These are phyloP conservation scores for Amphimedon queenslandica DNA, from an alignment of 37 sponge, comb jelly and placozoan genomes.

Conservation along the genomic window DNA sequence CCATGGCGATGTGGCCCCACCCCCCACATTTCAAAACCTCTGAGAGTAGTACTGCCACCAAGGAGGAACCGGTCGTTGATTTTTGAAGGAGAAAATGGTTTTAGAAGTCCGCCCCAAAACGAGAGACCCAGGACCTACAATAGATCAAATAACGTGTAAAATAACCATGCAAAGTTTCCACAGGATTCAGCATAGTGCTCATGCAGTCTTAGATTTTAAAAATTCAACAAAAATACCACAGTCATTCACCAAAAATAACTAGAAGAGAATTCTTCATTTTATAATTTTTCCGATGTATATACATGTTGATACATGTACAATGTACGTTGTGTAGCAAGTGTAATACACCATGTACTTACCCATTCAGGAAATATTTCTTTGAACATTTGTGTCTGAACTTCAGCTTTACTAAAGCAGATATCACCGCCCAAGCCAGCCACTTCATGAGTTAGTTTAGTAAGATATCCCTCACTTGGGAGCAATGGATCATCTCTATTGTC, in stretches of 20 bases:
- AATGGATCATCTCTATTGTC: conserved; percentile 39
- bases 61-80: conserved; percentile 74
- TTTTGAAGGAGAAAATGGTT: conserved; percentile 20
- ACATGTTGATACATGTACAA: neutral
- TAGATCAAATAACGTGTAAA: no score
- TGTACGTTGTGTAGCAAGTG: neutral
- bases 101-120: conserved; percentile 60
- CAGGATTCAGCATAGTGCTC: no score
- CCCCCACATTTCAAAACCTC: conserved; percentile 91
- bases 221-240: no score
- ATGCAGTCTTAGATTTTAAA: no score
- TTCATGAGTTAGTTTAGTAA: conserved; percentile 41
- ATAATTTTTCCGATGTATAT: no score
- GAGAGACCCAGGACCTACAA: conserved; percentile 35
- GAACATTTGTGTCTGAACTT: conserved; percentile 45
- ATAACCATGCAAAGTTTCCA: no score
- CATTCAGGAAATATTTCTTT: conserved; percentile 40
- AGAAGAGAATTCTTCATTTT: no score
- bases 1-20: conserved; percentile 62
- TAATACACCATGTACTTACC: no score
- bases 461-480: conserved; percentile 26
- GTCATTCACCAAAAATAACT: no score
- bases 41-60: conserved; percentile 74
- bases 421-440: conserved; percentile 72
- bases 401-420: conserved; percentile 55